Percentiles rank a stretch among this genome's conserved stretches.
phyloP scores from a whole-genome alignment of 2,797 vertebrate genomes.

The Kryptolebias ocellatus region DNA sequence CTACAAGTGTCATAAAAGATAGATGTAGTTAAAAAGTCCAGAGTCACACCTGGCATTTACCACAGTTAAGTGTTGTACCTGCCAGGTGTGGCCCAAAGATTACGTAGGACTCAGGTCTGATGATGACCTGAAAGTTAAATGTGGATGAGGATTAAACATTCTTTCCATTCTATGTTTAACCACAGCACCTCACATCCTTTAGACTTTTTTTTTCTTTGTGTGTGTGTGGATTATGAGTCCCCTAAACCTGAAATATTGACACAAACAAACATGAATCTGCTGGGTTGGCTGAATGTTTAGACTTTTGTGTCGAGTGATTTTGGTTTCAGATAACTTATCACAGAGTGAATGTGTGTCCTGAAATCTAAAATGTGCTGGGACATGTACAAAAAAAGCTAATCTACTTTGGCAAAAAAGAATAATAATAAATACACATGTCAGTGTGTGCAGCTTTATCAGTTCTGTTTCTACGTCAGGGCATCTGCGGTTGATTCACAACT shows the following conservation, averaged over 20 bases:
- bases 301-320: not conserved
- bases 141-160: not conserved
- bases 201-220: not conserved
- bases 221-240: too few relatives aligned
- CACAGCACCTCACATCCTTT: not conserved
- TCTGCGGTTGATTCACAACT: conserved; percentile 33
- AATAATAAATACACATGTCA: not conserved
- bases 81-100: conserved; percentile 2
- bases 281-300: not conserved
- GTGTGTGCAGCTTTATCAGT: not conserved
- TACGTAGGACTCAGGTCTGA: not conserved
- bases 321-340: not conserved
- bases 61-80: not conserved
- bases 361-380: not conserved
- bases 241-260: not conserved
- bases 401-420: not conserved
- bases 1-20: not conserved
- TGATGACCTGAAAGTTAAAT: not conserved
- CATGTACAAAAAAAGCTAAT: not conserved
- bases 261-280: too few relatives aligned
- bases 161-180: not conserved
- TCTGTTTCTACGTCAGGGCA: not conserved
- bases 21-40: not conserved
- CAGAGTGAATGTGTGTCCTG: not conserved
- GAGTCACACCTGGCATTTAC: not conserved